Base-by-base conservation (phyloP, 2,888 invertebrate genomes). In the Timema cristinae region DNA sequence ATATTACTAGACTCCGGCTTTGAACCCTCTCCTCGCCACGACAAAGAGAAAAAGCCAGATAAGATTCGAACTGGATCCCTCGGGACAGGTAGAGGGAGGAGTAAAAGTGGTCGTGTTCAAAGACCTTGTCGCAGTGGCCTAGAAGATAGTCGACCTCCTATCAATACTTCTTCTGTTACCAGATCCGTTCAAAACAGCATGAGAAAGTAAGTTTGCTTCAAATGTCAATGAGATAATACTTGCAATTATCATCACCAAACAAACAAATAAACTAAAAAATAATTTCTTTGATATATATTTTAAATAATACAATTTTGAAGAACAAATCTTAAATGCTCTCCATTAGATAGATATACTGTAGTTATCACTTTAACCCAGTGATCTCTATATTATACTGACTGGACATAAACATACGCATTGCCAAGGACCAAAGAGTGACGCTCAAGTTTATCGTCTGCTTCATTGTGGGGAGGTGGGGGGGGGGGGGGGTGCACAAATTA, bases 181-280 rank as follows among this genome's bases (percentile, higher is more conserved):
- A 92, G 93, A 79, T 90, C 91, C 73, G 93, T 95, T 71, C 95
- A 95, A 80, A 89, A 90, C 49, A 95, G 93, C 80, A 90, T 95
- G 81, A 86, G 94, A 81, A 88, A 92, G 93, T 92, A 81, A 81
- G 84, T 79, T 5, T 15, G 9, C n/a, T 50, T 50, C 69, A 15
- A n/a, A n/a, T 15, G 13, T n/a, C 13, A 11, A 66, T 48, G 67
- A 13, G 48, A 48, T 73, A 77, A 32, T 79, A 76, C 54, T 81
- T 66, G 66, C 4, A 13, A 54, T 54, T 54, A n/a, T 54, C 15
- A 4, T 32, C 32, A 32, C 32, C 32, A 32, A 32, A 32, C 32
- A 32, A 32, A 32, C 32, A 32, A 32, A 32, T 32, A 32, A 32
- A 32, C 4, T 32, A 32, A 32, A 32, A 32, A 32, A 32, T 32